Evolutionary conservation across 2,888 invertebrate genomes (phyloP), one percentile per base, ranked within the genome.

Genomic region (Eilema sororculum): DNA sequence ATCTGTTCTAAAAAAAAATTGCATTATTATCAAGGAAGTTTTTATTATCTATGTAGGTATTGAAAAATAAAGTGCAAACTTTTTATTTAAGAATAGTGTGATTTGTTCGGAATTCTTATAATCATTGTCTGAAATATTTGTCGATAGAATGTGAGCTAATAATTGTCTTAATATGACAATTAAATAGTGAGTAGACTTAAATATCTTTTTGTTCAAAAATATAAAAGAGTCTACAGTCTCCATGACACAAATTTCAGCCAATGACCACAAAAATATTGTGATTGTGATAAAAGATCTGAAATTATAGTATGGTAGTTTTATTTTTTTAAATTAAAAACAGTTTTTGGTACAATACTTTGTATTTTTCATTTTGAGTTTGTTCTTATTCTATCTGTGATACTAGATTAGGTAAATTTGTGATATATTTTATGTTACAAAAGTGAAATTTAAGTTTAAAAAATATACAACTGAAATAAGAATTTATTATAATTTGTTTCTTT

Each of bases 221-320:
- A 52, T 46, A 20, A 20, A 52, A 52, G 2, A 52, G n/a, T 52
- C n/a, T 52, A 20, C n/a, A 9, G n/a, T n/a, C 2, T 46, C 20
- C 2, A 2, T 8, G n/a, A n/a, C 20, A 16, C n/a, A n/a, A n/a
- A 52, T 52, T 52, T 52, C 52, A 52, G 52, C 52, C n/a, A 52
- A 52, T 52, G 20, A 52, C 25, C 58, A 16, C 16, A 28, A 13
- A 58, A 58, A 58, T 16, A 58, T 25, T 52, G 52, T 25, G 58
- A 74, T 79, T 76, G 76, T 82, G 76, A 79, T 78, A 78, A n/a
- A n/a, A n/a, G 73, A 76, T 82, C 76, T 76, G 73, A 78, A 82
- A 72, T 77, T 75, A 71, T 72, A 65, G 33, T 68, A 68, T 68
- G 57, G 59, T 73, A 72, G 65, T 72, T 59, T 41, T 61, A 61